phyloP scores from a whole-genome alignment of 2,888 invertebrate species.

The Latrodectus elegans region DNA sequence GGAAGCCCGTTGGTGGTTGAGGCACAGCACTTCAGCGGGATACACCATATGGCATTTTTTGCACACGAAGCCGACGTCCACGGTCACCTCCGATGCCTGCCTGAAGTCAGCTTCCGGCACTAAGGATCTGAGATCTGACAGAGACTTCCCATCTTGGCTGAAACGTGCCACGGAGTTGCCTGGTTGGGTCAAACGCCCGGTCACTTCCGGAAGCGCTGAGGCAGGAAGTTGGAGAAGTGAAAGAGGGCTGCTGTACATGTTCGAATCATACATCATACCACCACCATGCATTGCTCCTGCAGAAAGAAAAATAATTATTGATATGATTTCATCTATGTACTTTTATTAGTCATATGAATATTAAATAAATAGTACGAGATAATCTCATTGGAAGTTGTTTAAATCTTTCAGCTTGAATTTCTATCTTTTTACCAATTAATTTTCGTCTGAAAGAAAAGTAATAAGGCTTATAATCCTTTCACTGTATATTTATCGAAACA shows the following conservation, averaged over 20 bases:
- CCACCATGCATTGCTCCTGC: constrained; percentile 49
- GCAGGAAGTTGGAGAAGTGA: constrained; percentile 80
- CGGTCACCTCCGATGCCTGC: constrained; percentile 72
- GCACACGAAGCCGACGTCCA: constrained; percentile 85
- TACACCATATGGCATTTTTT: constrained; percentile 91
- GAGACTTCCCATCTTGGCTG: constrained; percentile 75
- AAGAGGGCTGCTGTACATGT: constrained; percentile 77
- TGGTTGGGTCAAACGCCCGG: constrained; percentile 77
- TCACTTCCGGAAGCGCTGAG: constrained; percentile 74
- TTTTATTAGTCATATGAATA: no score
- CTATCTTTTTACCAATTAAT: no score
- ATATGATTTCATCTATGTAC: no score
- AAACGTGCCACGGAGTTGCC: constrained; percentile 84
- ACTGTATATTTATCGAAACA: no score
- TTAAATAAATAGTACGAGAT: no score
- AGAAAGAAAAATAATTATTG: neutral
- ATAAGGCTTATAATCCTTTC: no score
- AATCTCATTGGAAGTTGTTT: no score
- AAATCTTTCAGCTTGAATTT: no score
- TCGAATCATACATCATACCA: constrained; percentile 68
- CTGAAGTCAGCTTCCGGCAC: constrained; percentile 73
- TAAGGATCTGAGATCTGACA: constrained; percentile 73
- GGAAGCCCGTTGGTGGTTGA: constrained; percentile 82
- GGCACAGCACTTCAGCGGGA: constrained; percentile 83
- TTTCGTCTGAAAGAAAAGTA: no score